A percentile compares a stretch with the other conserved stretches of the same genome.
Evolutionary conservation across 2,797 vertebrate species (phyloP).

Genomic region (Nyctalus aviator): DNA sequence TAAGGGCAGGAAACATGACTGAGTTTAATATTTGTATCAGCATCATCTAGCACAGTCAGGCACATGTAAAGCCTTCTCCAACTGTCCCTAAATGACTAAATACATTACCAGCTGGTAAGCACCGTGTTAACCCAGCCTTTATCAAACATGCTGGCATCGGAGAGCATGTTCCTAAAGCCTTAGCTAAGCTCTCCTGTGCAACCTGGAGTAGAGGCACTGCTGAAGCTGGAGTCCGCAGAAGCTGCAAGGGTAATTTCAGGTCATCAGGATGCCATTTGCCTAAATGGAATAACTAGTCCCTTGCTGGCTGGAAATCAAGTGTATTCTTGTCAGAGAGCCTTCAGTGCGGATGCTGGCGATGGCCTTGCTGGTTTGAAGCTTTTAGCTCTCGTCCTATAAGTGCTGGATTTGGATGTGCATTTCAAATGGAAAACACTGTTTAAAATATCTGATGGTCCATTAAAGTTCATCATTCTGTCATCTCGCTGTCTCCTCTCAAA

Average conservation of each 20-base stretch:
- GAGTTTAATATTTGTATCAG: neutral
- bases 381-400: conserved; percentile 78
- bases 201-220: neutral
- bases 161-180: neutral
- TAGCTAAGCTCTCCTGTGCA: conserved; percentile 14
- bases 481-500: conserved; percentile 81
- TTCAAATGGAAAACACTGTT: conserved; percentile 83
- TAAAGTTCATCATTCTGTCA: conserved; percentile 85
- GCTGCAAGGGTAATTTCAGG: conserved; percentile 74
- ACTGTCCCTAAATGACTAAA: neutral
- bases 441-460: conserved; percentile 84
- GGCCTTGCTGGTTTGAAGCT: conserved; percentile 75
- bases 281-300: conserved; percentile 81
- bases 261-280: conserved; percentile 80
- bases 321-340: conserved; percentile 79
- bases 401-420: conserved; percentile 75
- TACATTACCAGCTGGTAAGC: neutral
- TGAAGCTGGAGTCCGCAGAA: neutral
- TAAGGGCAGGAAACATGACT: neutral
- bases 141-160: neutral
- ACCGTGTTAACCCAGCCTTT: neutral
- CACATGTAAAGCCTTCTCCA: neutral
- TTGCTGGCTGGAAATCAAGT: conserved; percentile 81
- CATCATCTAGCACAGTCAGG: neutral
- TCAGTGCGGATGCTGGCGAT: conserved; percentile 57